Percentiles rank a stretch among this genome's conserved stretches.
Evolutionary conservation across 1,140 invertebrate genomes (phyloP).

Genomic region (Doryteuthis pealeii): DNA sequence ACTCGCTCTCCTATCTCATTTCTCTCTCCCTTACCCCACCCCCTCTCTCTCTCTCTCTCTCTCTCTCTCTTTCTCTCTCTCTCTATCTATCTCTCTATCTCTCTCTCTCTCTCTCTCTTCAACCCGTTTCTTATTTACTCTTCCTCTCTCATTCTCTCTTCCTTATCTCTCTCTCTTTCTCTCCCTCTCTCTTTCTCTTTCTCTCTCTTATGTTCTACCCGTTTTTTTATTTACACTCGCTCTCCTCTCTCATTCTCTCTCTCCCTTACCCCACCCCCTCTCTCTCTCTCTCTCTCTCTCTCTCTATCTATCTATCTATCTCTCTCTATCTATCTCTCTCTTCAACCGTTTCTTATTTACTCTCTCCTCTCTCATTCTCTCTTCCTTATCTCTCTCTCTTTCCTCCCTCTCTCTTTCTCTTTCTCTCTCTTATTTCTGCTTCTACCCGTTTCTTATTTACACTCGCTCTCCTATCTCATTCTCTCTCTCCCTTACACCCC

Average conservation of each 20-base stretch:
- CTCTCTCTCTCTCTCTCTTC: neutral
- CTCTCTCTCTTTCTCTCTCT: neutral
- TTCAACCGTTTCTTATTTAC: no score
- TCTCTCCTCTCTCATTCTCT: no score
- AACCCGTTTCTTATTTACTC: neutral
- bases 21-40: accelerated
- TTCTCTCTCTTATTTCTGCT: no score
- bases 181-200: neutral
- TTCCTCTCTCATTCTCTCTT: neutral
- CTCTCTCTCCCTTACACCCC: neutral
- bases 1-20: neutral
- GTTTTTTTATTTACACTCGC: neutral
- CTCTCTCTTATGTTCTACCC: neutral
- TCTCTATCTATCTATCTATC: no score
- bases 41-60: neutral
- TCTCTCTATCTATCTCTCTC: no score
- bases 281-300: slow-evolving; percentile 1
- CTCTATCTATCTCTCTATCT: neutral
- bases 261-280: neutral
- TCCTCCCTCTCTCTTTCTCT: no score
- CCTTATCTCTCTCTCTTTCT: neutral
- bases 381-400: no score
- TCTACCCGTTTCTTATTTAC: no score
- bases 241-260: neutral
- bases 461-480: no score